phyloP scores from a whole-genome alignment of 2,888 invertebrate genomes.

The Drosophila sordidula region DNA sequence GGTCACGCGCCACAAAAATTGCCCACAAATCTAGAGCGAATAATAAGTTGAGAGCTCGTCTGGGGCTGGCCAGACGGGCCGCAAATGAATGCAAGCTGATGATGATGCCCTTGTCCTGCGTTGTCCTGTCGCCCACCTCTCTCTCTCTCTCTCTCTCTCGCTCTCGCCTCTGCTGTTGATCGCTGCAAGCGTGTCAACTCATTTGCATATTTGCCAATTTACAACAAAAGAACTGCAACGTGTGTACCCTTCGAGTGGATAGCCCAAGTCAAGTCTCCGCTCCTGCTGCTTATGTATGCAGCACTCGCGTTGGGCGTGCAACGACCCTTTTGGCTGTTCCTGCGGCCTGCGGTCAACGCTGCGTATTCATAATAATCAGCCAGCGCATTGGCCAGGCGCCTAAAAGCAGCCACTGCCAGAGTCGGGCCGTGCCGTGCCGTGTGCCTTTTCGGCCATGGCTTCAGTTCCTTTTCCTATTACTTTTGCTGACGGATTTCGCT shows the following conservation, averaged over 20 bases:
- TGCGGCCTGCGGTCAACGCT: conserved; percentile 56
- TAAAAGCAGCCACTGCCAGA: conserved; percentile 34
- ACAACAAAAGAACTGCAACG: conserved; percentile 72
- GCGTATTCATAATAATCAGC: conserved; percentile 76
- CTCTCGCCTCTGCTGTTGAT: conserved; percentile 30
- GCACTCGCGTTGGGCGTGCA: conserved; percentile 57
- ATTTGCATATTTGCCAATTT: conserved; percentile 83
- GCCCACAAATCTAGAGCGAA: conserved; percentile 63
- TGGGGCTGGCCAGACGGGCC: conserved; percentile 38
- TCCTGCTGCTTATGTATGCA: conserved; percentile 70
- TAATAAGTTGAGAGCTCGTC: conserved; percentile 30
- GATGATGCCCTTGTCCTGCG: conserved; percentile 30
- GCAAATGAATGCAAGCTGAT: conserved; percentile 54
- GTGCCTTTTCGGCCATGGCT: conserved; percentile 40
- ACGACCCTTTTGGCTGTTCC: conserved; percentile 53
- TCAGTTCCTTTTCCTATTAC: conserved; percentile 62
- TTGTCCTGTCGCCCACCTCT: conserved; percentile 5
- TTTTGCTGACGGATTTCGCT: conserved; percentile 72
- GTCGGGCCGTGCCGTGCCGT: background rate
- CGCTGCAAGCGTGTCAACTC: conserved; percentile 60
- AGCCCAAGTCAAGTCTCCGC: conserved; percentile 1
- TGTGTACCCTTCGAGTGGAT: conserved; percentile 54
- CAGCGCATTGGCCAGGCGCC: conserved; percentile 30
- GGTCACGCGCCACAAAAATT: conserved; percentile 64
- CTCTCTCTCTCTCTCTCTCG: background rate